Conservation (phyloP, 2,113 vertebrate genomes). For the Camarhynchus parvulus region DNA sequence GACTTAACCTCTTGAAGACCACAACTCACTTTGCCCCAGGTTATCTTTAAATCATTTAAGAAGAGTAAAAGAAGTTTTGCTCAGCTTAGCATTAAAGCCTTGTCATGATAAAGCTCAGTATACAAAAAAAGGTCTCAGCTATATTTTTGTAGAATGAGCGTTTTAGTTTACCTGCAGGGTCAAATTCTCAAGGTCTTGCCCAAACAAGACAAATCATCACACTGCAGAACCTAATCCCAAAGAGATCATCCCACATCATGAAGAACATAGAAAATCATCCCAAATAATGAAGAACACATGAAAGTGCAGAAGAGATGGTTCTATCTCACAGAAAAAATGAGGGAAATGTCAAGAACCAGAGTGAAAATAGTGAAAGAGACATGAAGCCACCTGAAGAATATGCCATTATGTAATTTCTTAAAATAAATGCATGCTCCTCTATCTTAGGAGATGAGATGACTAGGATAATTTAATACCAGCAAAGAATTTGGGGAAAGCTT, state of each 20-base stretch:
- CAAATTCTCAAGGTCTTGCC: neutral
- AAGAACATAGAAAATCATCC: neutral
- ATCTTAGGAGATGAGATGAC: slow-evolving; percentile 3
- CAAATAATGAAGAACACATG: neutral
- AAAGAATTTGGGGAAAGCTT: slow-evolving; percentile 26
- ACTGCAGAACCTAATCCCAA: neutral
- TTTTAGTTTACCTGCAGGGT: neutral
- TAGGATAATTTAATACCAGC: slow-evolving; percentile 27
- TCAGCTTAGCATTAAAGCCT: neutral
- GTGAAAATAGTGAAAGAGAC: neutral
- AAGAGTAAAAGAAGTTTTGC: neutral
- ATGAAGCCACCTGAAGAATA: neutral
- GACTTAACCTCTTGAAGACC: neutral
- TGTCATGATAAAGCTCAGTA: neutral
- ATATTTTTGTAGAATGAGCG: neutral
- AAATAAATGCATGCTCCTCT: slow-evolving; percentile 13
- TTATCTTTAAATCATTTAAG: neutral
- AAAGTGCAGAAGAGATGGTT: neutral
- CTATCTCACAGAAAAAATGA: neutral
- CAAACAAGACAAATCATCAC: neutral
- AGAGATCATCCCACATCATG: neutral
- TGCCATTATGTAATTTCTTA: slow-evolving; percentile 12
- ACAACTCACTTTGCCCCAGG: neutral
- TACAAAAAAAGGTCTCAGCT: neutral
- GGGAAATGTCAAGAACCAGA: neutral